Base-by-base conservation (phyloP, 1,140 invertebrate species). In the Brachionus rotundiformis region DNA sequence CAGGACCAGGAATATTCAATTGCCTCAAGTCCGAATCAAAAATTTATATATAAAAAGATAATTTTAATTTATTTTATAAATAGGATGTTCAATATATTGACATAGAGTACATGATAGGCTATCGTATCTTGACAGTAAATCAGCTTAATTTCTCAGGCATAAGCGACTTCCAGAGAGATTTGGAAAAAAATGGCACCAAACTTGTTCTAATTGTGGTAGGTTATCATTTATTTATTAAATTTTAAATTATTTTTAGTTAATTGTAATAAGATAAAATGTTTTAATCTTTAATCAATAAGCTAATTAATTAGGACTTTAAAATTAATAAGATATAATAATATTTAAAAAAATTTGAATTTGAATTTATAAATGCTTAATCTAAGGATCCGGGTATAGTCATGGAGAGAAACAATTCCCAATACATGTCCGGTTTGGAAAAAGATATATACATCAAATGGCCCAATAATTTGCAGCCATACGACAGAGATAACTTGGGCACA, bases 381-480 rank as follows among this genome's bases (percentile, higher is more conserved):
- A 23, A 71, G 86, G 87, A 88, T 83, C 87, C 87, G 36, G 86
- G 84, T 19, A 87, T 88, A 13, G 84, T 84, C 59, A 85, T 83
- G 63, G 85, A 82, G 29, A 73, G 84, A 19, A 82, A 83, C 7
- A 86, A 86, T 61, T 47, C 63, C 3, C 83, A 84, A 3, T 86
- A 84, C 83, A 84, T 85, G 44, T 23, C 84, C 29, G 86, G 85
- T 11, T 75, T 93, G 2, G 89, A 91, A 83, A 87, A 91, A 87
- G 89, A 91, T 59, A 89, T 94, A 44, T 94, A 94, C 83, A 88
- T 95, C 4, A 89, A 88, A 80, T 83, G 84, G 54, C 68, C 77
- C 33, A 81, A 54, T n/a, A n/a, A 16, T 8, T 81, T 82, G 29
- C 33, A 16, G 2, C 76, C 82, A 81, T 49, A 84, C 83, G 63